A percentile compares a stretch with the other conserved stretches of the same genome.
Conservation (phyloP, 2,888 invertebrate species). For the Callimorpha dominula region DNA sequence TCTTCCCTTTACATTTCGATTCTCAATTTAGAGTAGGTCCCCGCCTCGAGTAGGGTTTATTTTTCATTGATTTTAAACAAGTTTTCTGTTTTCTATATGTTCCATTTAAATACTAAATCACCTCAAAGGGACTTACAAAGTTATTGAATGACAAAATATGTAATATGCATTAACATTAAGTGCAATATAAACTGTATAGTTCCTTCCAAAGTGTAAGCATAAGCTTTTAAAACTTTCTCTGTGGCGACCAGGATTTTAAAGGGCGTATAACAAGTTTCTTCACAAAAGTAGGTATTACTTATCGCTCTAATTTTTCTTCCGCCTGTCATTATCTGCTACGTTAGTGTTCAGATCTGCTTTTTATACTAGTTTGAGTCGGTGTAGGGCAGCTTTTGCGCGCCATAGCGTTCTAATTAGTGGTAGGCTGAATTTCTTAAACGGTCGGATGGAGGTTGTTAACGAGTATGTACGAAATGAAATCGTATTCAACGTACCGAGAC, state of each 20-base stretch:
- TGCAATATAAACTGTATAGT: conserved; percentile 16
- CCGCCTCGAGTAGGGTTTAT: conserved; percentile 22
- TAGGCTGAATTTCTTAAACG: conserved; percentile 45
- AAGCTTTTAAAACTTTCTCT: conserved; percentile 49
- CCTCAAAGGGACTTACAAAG: neutral
- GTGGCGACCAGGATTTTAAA: conserved; percentile 50
- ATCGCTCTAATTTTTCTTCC: conserved; percentile 57
- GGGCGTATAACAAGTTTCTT: conserved; percentile 50
- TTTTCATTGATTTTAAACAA: neutral
- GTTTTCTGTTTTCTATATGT: neutral
- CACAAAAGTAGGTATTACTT: conserved; percentile 42
- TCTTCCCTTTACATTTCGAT: conserved; percentile 59
- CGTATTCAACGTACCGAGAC: conserved; percentile 66
- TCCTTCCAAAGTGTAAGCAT: conserved; percentile 17
- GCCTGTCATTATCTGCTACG: conserved; percentile 28
- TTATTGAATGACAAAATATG: neutral
- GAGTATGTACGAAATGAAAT: conserved; percentile 65
- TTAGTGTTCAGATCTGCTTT: conserved; percentile 31
- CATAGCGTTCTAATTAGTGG: conserved; percentile 41
- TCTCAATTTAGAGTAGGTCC: conserved; percentile 34
- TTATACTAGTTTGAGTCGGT: conserved; percentile 35
- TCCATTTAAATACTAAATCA: neutral
- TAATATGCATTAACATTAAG: neutral
- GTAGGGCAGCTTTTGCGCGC: conserved; percentile 36
- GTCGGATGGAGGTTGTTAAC: conserved; percentile 57